A percentile compares a stretch with the other conserved stretches of the same genome.
Conservation (phyloP, 2,797 vertebrate genomes). For the Dendrocincla fuliginosa region DNA sequence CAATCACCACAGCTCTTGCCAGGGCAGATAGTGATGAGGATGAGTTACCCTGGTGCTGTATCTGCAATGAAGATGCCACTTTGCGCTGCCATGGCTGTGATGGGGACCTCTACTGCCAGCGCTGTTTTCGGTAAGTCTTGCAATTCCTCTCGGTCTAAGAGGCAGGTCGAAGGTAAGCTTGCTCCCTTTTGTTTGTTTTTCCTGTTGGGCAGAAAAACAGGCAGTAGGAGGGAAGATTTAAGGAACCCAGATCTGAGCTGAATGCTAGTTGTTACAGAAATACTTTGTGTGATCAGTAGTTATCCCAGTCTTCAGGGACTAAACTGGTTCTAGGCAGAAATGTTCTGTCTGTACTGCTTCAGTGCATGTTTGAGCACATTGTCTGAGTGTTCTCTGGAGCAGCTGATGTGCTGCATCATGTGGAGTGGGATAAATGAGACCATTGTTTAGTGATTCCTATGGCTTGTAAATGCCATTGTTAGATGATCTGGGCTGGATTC, state of each 20-base stretch:
- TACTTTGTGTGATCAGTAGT: background rate
- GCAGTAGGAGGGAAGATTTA: background rate
- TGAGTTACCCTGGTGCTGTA: constrained; percentile 97
- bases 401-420: background rate
- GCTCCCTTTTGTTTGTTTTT: background rate
- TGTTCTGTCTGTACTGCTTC: background rate
- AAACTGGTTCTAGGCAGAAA: background rate
- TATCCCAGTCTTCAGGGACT: background rate
- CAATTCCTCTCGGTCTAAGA: background rate
- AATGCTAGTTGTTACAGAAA: background rate
- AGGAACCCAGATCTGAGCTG: background rate
- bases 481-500: background rate
- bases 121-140: constrained; percentile 87
- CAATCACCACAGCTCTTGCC: constrained; percentile 14
- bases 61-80: constrained; percentile 90
- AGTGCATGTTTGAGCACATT: background rate
- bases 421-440: background rate
- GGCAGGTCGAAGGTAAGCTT: background rate
- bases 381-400: background rate
- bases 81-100: constrained; percentile 91
- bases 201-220: background rate
- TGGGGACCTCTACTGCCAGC: constrained; percentile 90
- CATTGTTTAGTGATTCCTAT: background rate
- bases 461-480: background rate
- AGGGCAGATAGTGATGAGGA: constrained; percentile 83